A percentile compares a stretch with the other conserved stretches of the same genome.
Evolutionary conservation across 2,113 vertebrate genomes (phyloP).

Genomic region (Mesoclemmys tuberculata): DNA sequence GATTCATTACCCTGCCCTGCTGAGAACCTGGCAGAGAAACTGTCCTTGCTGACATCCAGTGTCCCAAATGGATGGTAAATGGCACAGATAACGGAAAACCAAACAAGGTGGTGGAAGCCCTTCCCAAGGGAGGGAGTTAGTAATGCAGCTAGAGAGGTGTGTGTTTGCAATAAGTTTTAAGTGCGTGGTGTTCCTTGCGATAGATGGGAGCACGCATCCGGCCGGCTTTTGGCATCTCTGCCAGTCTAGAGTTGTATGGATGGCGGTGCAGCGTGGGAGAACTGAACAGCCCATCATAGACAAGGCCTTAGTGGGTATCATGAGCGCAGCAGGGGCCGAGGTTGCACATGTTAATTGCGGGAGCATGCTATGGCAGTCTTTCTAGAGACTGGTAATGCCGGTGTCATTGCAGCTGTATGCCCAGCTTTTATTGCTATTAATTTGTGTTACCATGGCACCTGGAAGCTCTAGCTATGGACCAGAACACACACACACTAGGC

Average conservation of each 20-base stretch:
- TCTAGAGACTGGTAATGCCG: not conserved
- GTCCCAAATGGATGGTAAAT: not conserved
- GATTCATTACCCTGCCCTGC: accelerated
- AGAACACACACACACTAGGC: not conserved
- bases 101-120: not conserved
- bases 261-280: accelerated
- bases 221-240: not conserved
- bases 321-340: not conserved
- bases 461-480: not conserved
- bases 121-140: not conserved
- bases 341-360: not conserved
- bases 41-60: not conserved
- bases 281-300: not conserved
- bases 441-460: not conserved
- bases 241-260: accelerated
- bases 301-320: not conserved
- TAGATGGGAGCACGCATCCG: accelerated
- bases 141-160: not conserved
- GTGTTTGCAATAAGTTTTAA: not conserved
- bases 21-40: not conserved
- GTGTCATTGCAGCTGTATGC: not conserved
- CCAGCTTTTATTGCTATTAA: not conserved
- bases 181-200: accelerated
- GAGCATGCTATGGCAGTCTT: not conserved
- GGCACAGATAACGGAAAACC: not conserved